A percentile compares a stretch with the other conserved stretches of the same genome.
Conservation (phyloP, 2,113 vertebrate genomes). For the Myotis lucifugus region DNA sequence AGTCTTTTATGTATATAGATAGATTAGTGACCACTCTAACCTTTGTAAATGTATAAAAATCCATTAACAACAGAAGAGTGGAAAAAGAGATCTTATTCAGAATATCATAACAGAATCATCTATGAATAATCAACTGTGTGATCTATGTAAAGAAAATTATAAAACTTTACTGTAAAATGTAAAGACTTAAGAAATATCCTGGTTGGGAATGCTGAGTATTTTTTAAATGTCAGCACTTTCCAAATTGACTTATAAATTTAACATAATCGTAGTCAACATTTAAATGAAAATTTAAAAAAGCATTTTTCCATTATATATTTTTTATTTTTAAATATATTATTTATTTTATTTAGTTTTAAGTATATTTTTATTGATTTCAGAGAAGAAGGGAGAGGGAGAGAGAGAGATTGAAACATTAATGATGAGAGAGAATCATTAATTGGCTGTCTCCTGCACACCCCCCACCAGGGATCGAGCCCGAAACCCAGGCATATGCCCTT, state of each 20-base stretch:
- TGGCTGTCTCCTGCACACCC: too few species aligned
- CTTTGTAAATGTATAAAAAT: neutral
- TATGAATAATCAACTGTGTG: constrained; percentile 14
- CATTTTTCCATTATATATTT: too few species aligned
- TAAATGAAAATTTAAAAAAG: neutral
- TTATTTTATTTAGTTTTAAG: too few species aligned
- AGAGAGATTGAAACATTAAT: too few species aligned
- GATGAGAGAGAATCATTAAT: too few species aligned
- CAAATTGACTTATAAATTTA: constrained; percentile 30
- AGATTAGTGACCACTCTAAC: too few species aligned
- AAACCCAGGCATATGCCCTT: too few species aligned
- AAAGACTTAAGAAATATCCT: neutral
- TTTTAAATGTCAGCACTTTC: constrained; percentile 23
- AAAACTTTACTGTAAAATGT: constrained; percentile 27
- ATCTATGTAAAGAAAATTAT: constrained; percentile 33
- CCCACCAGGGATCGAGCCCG: too few species aligned
- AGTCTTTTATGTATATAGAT: too few species aligned
- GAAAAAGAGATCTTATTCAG: neutral
- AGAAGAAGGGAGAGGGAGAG: too few species aligned
- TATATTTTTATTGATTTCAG: too few species aligned
- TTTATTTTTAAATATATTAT: too few species aligned
- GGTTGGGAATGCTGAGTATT: neutral
- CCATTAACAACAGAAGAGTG: neutral
- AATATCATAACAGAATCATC: neutral
- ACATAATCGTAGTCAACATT: neutral